Evolutionary conservation across 2,888 invertebrate genomes (phyloP), one percentile per base, ranked within the genome.

Genomic region (Acronicta leporina): DNA sequence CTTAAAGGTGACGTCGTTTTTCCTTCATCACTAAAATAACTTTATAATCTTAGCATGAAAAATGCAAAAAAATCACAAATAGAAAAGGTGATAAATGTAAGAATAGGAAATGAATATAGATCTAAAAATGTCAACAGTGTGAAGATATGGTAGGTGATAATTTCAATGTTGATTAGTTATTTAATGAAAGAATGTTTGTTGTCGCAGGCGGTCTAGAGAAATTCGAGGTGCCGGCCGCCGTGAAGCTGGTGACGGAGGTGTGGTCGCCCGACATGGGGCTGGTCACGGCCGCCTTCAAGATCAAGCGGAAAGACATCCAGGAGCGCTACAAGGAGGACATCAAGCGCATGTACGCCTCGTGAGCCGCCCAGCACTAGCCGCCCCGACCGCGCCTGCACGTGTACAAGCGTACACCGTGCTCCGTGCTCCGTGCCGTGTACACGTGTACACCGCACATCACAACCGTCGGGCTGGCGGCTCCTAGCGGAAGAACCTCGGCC

Each of bases 201-300:
- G 48, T 55, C 13, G 0, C 90, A 98, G 98, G 97, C 80, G 97
- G 98, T 80, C 94, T 99, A 80, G 97, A 98, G 88, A 97, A 97
- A 87, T 98, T 97, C 89, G 99, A 99, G 92, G 96, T 99, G 64
- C 99, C 99, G 1, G 96, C 97, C 40, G 98, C 97, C 4, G 96
- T 99, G 56, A 97, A 97, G 87, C 95, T 99, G 59, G 97, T 98
- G 87, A 95, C 97, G 52, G 99, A 99, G 83, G 97, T 97, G 64
- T 99, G 99, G 99, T 98, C 99, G 0, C 99, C 99, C 0, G 99
- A 99, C 87, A 98, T 97, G 96, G 99, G 99, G 58, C 96, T 99
- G 48, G 98, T 99, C 10, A 99, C 99, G 35, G 99, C 99, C 74
- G 99, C 99, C 55, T 98, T 99, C 95, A 99, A 99, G 95, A 95